Evolutionary conservation across 2,888 invertebrate genomes (phyloP), one percentile per base, ranked within the genome.

Genomic region (Anagyrus pseudococci): DNA sequence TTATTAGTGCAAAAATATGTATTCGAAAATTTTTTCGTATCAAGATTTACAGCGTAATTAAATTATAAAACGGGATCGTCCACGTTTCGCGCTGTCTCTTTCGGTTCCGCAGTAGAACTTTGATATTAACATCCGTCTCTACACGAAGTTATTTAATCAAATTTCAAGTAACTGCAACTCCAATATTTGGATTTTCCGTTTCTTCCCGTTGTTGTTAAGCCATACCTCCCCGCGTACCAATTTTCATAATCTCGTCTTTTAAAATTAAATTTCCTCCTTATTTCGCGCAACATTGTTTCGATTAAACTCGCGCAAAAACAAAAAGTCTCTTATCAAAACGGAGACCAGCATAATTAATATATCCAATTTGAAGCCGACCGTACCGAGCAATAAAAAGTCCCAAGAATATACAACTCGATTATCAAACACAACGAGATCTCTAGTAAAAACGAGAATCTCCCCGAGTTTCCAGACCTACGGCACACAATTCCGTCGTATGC

Each of bases 71-170:
- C n/a, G n/a, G n/a, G n/a, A n/a, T n/a, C n/a, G n/a, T n/a, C n/a
- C n/a, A n/a, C n/a, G n/a, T n/a, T n/a, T n/a, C n/a, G n/a, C n/a
- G n/a, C n/a, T n/a, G n/a, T n/a, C n/a, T n/a, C n/a, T n/a, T n/a
- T n/a, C n/a, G n/a, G n/a, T n/a, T n/a, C n/a, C n/a, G n/a, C n/a
- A n/a, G n/a, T n/a, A 52, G 52, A 52, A 57, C 52, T 46, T 29
- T 4, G 10, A 17, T 33, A 20, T 6, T 8, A 19, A 19, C 47
- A 40, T 53, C 41, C 13, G 19, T 19, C 25, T 15, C 25, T 4
- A 19, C 50, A 19, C 41, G 26, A 57, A 63, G 33, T 58, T 49
- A 54, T 58, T 54, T 63, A 58, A 63, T 58, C 48, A 37, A 58
- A 58, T 58, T 54, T 33, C 20, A 7, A 22, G 43, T 37, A 54